Conservation (phyloP, 2,797 vertebrate species). For the Sebastes minor region DNA sequence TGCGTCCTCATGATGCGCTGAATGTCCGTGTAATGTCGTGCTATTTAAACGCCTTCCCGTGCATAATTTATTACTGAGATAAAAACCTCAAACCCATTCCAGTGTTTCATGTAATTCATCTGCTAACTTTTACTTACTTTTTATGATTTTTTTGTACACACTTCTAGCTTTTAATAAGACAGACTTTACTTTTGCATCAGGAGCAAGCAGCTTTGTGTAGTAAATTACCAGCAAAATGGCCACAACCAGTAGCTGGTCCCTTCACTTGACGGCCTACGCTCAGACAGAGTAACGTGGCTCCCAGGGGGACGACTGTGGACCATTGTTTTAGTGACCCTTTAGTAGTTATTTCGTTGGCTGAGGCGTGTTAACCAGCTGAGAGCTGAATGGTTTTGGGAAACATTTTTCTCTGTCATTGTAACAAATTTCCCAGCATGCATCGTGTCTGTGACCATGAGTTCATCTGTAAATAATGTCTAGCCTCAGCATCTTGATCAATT, state of each 20-base stretch:
- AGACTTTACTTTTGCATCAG: background rate
- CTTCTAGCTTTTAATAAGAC: background rate
- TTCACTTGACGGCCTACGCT: background rate
- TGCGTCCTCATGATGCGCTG: too few relatives aligned
- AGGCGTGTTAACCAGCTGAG: background rate
- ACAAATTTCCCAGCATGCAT: background rate
- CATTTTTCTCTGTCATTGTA: background rate
- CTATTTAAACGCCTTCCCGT: too few relatives aligned
- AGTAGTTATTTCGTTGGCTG: background rate
- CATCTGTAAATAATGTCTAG: constrained; percentile 57
- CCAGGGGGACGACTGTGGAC: background rate
- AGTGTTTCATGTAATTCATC: background rate
- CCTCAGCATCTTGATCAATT: constrained; percentile 68
- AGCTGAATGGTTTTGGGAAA: background rate
- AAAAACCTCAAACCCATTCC: background rate
- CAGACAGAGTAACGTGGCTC: background rate
- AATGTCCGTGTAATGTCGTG: too few relatives aligned
- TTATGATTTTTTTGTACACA: background rate
- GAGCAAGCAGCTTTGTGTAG: fast-evolving
- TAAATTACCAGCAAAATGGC: background rate
- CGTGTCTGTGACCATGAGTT: background rate
- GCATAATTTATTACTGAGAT: too few relatives aligned
- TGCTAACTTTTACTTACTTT: too few relatives aligned
- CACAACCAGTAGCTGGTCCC: too few relatives aligned
- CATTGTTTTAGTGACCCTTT: background rate